Percentiles rank a stretch among this genome's conserved stretches.
phyloP scores from a whole-genome alignment of 2,797 vertebrate species.

The Diplodus sargus region DNA sequence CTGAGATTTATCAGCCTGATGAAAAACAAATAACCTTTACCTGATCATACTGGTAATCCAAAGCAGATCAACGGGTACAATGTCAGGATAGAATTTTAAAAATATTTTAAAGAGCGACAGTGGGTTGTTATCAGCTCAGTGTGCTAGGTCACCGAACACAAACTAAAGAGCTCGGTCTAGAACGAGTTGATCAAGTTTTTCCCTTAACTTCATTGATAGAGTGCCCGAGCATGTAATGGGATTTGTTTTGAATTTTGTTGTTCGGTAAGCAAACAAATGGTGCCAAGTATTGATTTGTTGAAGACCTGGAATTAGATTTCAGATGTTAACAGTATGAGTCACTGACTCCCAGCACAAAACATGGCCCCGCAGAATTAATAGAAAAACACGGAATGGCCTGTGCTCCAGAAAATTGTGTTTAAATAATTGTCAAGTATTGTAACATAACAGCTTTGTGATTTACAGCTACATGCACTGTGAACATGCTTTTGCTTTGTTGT shows the following conservation, averaged over 20 bases:
- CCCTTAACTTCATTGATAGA: slow-evolving; percentile 71
- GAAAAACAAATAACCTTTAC: background rate
- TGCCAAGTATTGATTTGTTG: slow-evolving; percentile 79
- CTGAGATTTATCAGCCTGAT: background rate
- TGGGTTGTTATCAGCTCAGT: slow-evolving; percentile 11
- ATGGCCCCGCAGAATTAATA: slow-evolving; percentile 29
- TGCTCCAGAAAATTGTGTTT: slow-evolving; percentile 27
- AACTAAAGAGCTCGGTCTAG: slow-evolving; percentile 14
- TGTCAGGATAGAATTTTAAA: background rate
- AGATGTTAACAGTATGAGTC: slow-evolving; percentile 68
- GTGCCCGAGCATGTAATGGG: slow-evolving; percentile 70
- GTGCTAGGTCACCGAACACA: slow-evolving; percentile 5
- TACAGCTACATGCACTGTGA: background rate
- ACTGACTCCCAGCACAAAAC: slow-evolving; percentile 41
- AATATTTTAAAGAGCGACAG: background rate
- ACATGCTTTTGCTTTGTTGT: slow-evolving; percentile 7
- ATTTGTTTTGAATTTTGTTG: slow-evolving; percentile 77
- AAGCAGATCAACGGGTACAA: background rate
- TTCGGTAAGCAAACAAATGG: slow-evolving; percentile 73
- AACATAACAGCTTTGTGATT: slow-evolving; percentile 15
- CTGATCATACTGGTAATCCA: background rate
- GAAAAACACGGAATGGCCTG: slow-evolving; percentile 12
- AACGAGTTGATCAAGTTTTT: slow-evolving; percentile 55
- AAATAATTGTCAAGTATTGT: slow-evolving; percentile 27
- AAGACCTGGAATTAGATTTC: slow-evolving; percentile 76